Conservation (phyloP, 2,797 vertebrate species). For the Sebastes taczanowskii region DNA sequence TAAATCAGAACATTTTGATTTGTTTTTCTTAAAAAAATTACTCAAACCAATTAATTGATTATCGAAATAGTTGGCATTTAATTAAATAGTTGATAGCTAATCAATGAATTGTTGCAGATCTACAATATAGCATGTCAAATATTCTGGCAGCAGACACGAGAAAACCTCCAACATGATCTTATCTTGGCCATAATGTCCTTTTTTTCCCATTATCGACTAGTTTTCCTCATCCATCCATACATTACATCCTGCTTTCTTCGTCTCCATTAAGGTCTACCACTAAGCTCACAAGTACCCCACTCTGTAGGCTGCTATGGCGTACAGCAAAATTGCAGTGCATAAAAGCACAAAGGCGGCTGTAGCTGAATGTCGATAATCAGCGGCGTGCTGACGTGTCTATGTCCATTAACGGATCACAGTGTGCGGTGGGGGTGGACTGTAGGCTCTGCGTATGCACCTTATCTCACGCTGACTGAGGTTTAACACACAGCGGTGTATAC, state of each 20-base stretch:
- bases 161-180: background rate
- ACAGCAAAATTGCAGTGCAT: background rate
- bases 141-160: background rate
- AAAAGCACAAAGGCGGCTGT: background rate
- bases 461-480: background rate
- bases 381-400: background rate
- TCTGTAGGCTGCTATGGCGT: background rate
- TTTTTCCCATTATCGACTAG: background rate
- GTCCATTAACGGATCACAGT: background rate
- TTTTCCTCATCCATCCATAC: background rate
- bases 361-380: background rate
- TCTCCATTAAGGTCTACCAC: background rate
- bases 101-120: too few relatives aligned
- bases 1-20: too few relatives aligned
- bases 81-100: too few relatives aligned
- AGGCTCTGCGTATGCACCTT: background rate
- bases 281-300: background rate
- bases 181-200: background rate
- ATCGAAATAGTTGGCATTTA: too few relatives aligned
- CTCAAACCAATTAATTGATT: too few relatives aligned
- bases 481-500: background rate
- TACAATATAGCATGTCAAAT: background rate
- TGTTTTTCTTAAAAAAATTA: too few relatives aligned
- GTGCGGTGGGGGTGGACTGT: background rate
- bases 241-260: background rate